These are phyloP conservation scores for Tenthredo distinguenda DNA, from an alignment of 2,888 invertebrate genomes.

Conservation along the genomic window DNA sequence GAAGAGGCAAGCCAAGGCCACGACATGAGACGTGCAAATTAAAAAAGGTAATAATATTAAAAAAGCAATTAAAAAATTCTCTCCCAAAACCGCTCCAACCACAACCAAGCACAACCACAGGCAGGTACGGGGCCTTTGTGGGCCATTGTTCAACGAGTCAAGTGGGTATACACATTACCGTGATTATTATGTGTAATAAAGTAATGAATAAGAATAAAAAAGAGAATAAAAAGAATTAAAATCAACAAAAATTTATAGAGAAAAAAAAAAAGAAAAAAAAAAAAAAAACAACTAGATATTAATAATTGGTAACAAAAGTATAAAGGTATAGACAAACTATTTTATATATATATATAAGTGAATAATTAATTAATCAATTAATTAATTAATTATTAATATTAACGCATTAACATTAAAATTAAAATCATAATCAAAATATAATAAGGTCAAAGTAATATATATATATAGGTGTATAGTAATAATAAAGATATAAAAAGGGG, in stretches of 20 bases:
- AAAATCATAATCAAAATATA: not conserved
- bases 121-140: constrained; percentile 76
- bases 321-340: constrained; percentile 48
- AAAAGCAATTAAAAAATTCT: constrained; percentile 77
- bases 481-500: not conserved
- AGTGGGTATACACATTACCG: constrained; percentile 72
- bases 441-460: not conserved
- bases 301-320: constrained; percentile 58
- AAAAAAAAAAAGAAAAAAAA: constrained; percentile 57
- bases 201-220: constrained; percentile 61
- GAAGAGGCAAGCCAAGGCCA: constrained; percentile 77
- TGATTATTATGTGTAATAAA: constrained; percentile 75
- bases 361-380: not conserved
- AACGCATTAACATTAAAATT: constrained; percentile 11
- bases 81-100: constrained; percentile 78
- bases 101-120: constrained; percentile 78
- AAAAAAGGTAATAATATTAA: constrained; percentile 72
- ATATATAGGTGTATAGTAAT: not conserved
- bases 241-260: constrained; percentile 59
- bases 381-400: not conserved
- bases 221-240: not conserved
- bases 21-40: constrained; percentile 78
- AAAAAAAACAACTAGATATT: constrained; percentile 32
- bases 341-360: not conserved
- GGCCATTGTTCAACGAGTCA: constrained; percentile 42